Evolutionary conservation across 2,113 vertebrate genomes (phyloP).

Genomic region (Oceanites oceanicus): DNA sequence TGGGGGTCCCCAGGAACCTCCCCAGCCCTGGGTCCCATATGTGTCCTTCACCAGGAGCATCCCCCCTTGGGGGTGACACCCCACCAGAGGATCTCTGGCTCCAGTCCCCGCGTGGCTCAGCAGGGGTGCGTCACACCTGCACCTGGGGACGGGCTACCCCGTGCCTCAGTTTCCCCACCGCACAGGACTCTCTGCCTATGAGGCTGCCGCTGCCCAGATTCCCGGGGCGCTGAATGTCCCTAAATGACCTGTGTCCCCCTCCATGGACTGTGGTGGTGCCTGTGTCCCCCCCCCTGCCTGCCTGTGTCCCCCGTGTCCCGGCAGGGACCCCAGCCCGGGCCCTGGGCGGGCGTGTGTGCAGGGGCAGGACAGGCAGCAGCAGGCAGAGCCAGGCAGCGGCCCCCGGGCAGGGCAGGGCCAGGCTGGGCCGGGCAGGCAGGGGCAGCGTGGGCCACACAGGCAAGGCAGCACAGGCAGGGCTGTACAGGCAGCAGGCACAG

Average conservation of each 20-base stretch:
- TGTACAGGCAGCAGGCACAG: too few species aligned
- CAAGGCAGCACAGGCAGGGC: not conserved
- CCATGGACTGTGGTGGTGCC: rapidly evolving
- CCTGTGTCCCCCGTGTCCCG: rapidly evolving
- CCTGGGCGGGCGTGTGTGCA: too few species aligned
- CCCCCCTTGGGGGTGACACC: rapidly evolving
- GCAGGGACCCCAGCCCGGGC: too few species aligned
- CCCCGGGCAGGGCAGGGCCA: not conserved
- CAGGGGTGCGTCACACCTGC: not conserved
- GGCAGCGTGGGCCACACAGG: rapidly evolving
- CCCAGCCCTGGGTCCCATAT: rapidly evolving
- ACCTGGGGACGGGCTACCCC: rapidly evolving
- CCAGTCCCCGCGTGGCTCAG: rapidly evolving
- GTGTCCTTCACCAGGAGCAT: not conserved
- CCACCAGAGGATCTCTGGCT: rapidly evolving
- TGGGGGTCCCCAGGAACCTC: not conserved
- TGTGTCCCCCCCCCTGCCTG: not conserved
- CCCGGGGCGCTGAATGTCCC: not conserved
- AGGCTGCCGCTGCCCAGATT: not conserved
- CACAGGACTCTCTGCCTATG: not conserved
- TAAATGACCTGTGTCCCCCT: not conserved
- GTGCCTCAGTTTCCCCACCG: not conserved
- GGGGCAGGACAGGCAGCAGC: not conserved
- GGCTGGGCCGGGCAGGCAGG: not conserved
- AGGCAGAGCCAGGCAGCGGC: not conserved